These are phyloP conservation scores for Calameuta filiformis DNA, from an alignment of 2,888 invertebrate species.

Conservation along the genomic window DNA sequence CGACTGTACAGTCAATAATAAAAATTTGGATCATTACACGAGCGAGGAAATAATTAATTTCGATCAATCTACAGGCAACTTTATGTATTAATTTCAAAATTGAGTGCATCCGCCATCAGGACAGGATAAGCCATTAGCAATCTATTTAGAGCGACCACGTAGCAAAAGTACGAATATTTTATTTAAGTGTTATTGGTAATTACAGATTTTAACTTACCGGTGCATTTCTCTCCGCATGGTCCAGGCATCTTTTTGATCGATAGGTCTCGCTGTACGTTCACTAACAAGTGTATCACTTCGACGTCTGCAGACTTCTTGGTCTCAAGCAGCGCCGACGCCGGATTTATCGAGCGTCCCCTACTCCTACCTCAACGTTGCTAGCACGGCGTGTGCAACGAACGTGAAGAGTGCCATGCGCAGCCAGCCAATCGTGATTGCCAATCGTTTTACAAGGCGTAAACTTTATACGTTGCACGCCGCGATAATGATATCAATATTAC, in stretches of 20 bases:
- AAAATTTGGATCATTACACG: background rate
- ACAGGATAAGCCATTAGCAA: too few relatives aligned
- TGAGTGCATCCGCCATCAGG: too few relatives aligned
- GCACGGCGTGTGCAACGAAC: conserved; percentile 47
- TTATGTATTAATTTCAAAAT: too few relatives aligned
- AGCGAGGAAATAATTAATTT: background rate
- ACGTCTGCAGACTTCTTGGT: conserved; percentile 3
- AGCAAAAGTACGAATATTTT: too few relatives aligned
- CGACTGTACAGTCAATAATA: conserved; percentile 19
- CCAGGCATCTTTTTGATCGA: conserved; percentile 53
- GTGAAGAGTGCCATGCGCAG: conserved; percentile 49
- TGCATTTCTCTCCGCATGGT: conserved; percentile 59
- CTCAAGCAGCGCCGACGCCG: conserved; percentile 30
- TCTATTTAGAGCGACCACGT: too few relatives aligned
- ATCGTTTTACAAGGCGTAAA: too few relatives aligned
- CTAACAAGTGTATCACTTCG: conserved; percentile 7
- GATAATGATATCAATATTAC: too few relatives aligned
- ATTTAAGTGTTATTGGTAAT: too few relatives aligned
- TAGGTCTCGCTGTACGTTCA: conserved; percentile 10
- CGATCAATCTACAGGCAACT: too few relatives aligned
- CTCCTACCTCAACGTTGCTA: conserved; percentile 21
- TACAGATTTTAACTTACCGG: conserved; percentile 43
- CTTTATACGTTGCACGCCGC: too few relatives aligned
- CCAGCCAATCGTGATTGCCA: conserved; percentile 13
- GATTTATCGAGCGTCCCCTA: conserved; percentile 61